Conservation (phyloP, 2,797 vertebrate genomes). For the Eurystomus glaucurus region DNA sequence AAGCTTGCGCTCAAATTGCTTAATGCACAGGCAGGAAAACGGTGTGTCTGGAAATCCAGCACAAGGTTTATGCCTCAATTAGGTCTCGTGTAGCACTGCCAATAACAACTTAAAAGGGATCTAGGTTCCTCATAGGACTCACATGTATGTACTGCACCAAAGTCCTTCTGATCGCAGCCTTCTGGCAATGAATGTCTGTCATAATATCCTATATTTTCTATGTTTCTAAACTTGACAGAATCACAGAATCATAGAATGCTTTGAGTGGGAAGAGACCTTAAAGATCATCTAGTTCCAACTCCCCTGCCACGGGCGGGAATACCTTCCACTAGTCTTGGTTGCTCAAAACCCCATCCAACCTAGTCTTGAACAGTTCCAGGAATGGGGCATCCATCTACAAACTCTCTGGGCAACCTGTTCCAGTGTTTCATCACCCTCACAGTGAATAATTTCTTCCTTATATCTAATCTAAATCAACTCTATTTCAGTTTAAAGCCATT, state of each 20-base stretch:
- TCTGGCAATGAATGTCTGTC: neutral
- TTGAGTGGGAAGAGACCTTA: neutral
- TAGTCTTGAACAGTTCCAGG: neutral
- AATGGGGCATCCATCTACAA: neutral
- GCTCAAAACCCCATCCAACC: neutral
- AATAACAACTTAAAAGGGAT: neutral
- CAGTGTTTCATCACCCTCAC: neutral
- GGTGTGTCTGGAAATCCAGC: neutral
- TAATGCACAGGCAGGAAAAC: neutral
- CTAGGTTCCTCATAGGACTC: neutral
- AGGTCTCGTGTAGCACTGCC: neutral
- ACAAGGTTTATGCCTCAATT: neutral
- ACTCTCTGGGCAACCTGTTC: neutral
- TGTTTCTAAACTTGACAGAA: neutral
- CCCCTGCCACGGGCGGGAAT: neutral
- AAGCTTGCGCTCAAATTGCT: neutral
- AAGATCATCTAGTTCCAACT: neutral
- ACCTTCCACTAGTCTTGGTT: neutral
- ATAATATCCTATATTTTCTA: neutral
- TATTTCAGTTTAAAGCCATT: neutral
- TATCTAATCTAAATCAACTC: neutral
- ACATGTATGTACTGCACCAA: fast-evolving
- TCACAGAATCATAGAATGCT: neutral
- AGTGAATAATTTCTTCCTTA: neutral
- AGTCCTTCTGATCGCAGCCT: neutral